Conservation (phyloP, 1,140 invertebrate species). For the Daktulosphaira vitifoliae region DNA sequence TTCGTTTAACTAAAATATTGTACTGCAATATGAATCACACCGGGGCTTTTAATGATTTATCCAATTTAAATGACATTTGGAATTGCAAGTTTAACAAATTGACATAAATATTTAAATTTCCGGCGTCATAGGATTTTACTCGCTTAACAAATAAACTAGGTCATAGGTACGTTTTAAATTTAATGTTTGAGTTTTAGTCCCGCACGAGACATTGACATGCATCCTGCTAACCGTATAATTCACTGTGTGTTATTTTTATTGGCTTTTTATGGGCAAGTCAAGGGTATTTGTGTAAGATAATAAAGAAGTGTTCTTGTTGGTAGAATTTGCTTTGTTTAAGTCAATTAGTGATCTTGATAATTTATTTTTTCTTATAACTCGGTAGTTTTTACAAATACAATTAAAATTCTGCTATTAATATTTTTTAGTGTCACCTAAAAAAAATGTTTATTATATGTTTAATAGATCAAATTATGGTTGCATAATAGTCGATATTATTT, state of each 20-base stretch:
- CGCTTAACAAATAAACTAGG: constrained; percentile 14
- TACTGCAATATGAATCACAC: constrained; percentile 16
- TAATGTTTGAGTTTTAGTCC: neutral
- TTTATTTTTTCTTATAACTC: too few relatives aligned
- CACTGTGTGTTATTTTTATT: neutral
- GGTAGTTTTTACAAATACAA: too few relatives aligned
- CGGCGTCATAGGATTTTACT: constrained; percentile 5
- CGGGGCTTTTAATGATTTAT: constrained; percentile 1
- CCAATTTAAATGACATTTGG: constrained; percentile 16
- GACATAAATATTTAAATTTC: constrained; percentile 16
- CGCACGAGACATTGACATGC: constrained; percentile 12
- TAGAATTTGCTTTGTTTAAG: too few relatives aligned
- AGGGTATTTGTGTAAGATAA: too few relatives aligned
- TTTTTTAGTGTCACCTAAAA: too few relatives aligned
- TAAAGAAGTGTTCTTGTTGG: too few relatives aligned
- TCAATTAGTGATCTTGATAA: too few relatives aligned
- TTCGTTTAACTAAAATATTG: constrained; percentile 1
- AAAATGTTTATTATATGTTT: too few relatives aligned
- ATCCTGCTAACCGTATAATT: neutral
- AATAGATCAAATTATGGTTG: too few relatives aligned
- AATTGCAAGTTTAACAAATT: constrained; percentile 16
- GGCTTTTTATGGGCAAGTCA: neutral
- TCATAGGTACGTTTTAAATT: constrained; percentile 17
- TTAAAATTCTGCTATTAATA: too few relatives aligned
- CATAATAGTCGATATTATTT: too few relatives aligned